Conservation (phyloP, 2,797 vertebrate species). For the Geotria australis region DNA sequence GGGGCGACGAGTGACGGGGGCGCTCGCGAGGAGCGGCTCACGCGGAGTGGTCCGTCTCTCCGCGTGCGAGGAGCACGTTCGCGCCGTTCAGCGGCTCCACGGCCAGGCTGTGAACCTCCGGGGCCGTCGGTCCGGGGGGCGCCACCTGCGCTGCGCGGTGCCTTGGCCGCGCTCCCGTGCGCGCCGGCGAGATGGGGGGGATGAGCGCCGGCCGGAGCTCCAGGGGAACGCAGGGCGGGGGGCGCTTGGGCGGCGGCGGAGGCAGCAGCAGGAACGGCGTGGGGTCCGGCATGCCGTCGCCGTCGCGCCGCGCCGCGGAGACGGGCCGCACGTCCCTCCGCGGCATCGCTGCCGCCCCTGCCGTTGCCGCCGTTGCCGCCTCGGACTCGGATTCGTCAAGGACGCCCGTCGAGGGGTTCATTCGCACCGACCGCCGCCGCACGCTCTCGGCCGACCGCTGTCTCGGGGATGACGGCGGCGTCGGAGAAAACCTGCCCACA, state of each 20-base stretch:
- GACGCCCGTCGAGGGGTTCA: not conserved
- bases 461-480: not conserved
- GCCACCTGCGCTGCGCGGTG: slow-evolving; percentile 45
- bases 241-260: slow-evolving; percentile 30
- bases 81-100: slow-evolving; percentile 60
- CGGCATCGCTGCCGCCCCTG: not conserved
- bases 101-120: slow-evolving; percentile 50
- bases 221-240: slow-evolving; percentile 4
- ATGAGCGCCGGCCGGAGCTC: slow-evolving; percentile 56
- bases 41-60: slow-evolving; percentile 79
- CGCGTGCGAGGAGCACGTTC: slow-evolving; percentile 50
- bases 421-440: not conserved
- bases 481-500: not conserved
- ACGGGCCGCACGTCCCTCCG: slow-evolving; percentile 15
- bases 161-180: slow-evolving; percentile 12
- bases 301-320: slow-evolving; percentile 3
- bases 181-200: slow-evolving; percentile 48
- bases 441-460: not conserved
- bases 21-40: slow-evolving; percentile 4
- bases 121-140: slow-evolving; percentile 10
- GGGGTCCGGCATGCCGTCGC: slow-evolving; percentile 89
- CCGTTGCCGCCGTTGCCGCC: too few species aligned
- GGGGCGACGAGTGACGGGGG: too few species aligned
- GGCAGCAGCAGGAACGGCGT: slow-evolving; percentile 65
- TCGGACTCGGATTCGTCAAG: not conserved